phyloP scores from a whole-genome alignment of 2,888 invertebrate genomes.

The Podabrus alpinus region DNA sequence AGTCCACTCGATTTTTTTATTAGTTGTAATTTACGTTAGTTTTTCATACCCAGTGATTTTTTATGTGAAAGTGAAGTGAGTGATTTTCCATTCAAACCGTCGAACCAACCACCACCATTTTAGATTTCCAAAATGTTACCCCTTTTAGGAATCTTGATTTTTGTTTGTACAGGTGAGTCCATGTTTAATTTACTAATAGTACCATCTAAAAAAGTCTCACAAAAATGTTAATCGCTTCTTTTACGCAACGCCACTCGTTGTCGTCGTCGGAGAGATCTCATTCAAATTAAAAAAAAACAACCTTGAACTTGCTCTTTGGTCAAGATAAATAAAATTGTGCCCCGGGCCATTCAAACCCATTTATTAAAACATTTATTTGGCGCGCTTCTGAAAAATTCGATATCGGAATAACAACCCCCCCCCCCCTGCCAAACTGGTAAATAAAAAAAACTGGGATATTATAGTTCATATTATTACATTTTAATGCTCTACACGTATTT shows the following conservation, averaged over 20 bases:
- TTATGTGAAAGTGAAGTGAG: conserved; percentile 25
- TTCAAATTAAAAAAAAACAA: neutral
- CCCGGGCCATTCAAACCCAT: neutral
- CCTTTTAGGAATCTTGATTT: conserved; percentile 33
- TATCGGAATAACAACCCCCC: neutral
- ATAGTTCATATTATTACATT: neutral
- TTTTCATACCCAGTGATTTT: conserved; percentile 18
- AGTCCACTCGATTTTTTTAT: conserved; percentile 24
- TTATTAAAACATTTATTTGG: neutral
- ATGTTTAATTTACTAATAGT: neutral
- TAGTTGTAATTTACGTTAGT: conserved; percentile 27
- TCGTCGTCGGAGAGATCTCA: neutral
- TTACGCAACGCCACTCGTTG: neutral
- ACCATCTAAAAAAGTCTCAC: neutral
- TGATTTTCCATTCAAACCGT: conserved; percentile 18
- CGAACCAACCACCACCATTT: conserved; percentile 26
- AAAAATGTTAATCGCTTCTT: neutral
- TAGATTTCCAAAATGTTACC: conserved; percentile 32
- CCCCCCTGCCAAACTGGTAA: neutral
- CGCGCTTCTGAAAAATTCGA: neutral
- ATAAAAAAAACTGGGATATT: neutral
- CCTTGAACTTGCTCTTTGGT: neutral
- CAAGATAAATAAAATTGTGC: neutral
- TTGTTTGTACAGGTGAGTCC: conserved; percentile 33
- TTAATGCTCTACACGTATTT: neutral